phyloP scores from a whole-genome alignment of 2,888 invertebrate genomes.

The Pollenia labialis region DNA sequence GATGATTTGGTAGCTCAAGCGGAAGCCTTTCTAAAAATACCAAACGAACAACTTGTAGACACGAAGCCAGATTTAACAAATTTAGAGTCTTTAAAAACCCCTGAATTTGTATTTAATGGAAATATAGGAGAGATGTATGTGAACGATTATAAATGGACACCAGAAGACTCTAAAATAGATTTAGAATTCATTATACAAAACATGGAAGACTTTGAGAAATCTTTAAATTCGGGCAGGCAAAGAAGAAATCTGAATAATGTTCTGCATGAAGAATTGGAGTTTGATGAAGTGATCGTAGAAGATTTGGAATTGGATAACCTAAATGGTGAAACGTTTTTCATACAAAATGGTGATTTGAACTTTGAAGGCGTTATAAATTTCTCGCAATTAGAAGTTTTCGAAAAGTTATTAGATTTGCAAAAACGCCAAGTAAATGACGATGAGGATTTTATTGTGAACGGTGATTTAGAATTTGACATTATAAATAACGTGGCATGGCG shows the following conservation, averaged over 20 bases:
- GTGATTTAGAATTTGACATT: slow-evolving; percentile 79
- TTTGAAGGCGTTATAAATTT: slow-evolving; percentile 78
- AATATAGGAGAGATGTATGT: slow-evolving; percentile 77
- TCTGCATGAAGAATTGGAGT: slow-evolving; percentile 75
- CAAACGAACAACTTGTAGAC: slow-evolving; percentile 8
- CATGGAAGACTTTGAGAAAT: slow-evolving; percentile 76
- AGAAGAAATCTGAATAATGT: slow-evolving; percentile 72
- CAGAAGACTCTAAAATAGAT: slow-evolving; percentile 77
- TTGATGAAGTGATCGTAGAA: slow-evolving; percentile 78
- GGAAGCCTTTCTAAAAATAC: slow-evolving; percentile 66
- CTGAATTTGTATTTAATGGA: slow-evolving; percentile 77
- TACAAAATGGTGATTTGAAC: slow-evolving; percentile 77
- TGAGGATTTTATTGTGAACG: slow-evolving; percentile 74
- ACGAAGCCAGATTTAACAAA: slow-evolving; percentile 45
- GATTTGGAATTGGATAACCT: slow-evolving; percentile 79
- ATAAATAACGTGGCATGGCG: slow-evolving; percentile 85
- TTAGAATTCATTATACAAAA: slow-evolving; percentile 77
- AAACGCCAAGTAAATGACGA: slow-evolving; percentile 63
- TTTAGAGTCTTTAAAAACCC: slow-evolving; percentile 74
- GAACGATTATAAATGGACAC: slow-evolving; percentile 79
- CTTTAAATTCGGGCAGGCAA: slow-evolving; percentile 63
- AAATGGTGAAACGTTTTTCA: slow-evolving; percentile 79
- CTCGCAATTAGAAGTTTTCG: slow-evolving; percentile 75
- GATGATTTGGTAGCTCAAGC: slow-evolving; percentile 76
- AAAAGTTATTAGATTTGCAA: slow-evolving; percentile 8